Evolutionary conservation across 2,888 invertebrate genomes (phyloP), one percentile per base, ranked within the genome.

Genomic region (Mantis religiosa): DNA sequence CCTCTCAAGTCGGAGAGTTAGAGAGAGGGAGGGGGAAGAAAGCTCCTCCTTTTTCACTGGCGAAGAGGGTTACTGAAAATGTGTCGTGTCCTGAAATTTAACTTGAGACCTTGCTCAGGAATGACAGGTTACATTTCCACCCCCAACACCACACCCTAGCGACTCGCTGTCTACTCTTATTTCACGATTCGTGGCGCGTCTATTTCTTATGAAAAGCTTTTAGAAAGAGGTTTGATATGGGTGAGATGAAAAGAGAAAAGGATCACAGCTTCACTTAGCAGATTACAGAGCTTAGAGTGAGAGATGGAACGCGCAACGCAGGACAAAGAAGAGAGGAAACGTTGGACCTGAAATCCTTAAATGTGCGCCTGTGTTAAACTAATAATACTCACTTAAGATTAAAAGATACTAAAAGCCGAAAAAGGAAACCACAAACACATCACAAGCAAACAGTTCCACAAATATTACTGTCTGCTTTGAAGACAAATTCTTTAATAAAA

Each of bases 141-240:
- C 34, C 30, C 87, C 87, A 47, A 47, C 47, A 47, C 47, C 47
- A 47, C 47, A 47, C 47, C 15, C 54, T 54, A 15, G 54, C 54
- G 81, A 2, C 34, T 41, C 34, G 30, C 87, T 87, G 87, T 87
- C 87, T 87, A 82, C 87, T 82, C 87, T 87, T 82, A 87, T 87
- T 87, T 87, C 87, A 87, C 87, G 87, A 87, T 81, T 87, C 82
- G 54, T 71, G 87, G 82, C 87, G 87, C 82, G 82, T 41, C 71
- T 87, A 87, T 28, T 87, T 87, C 87, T 87, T 87, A 87, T 87
- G 87, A 82, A 87, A 87, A 87, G 87, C 87, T 87, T 87, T 87
- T 87, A 87, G 87, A 82, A 87, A 87, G 87, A 82, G 87, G 87
- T 87, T 87, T 87, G 82, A 87, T 87, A 87, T 82, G 82, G 87